Conservation (phyloP, 1,140 invertebrate species). For the Thaumatotibia leucotreta region DNA sequence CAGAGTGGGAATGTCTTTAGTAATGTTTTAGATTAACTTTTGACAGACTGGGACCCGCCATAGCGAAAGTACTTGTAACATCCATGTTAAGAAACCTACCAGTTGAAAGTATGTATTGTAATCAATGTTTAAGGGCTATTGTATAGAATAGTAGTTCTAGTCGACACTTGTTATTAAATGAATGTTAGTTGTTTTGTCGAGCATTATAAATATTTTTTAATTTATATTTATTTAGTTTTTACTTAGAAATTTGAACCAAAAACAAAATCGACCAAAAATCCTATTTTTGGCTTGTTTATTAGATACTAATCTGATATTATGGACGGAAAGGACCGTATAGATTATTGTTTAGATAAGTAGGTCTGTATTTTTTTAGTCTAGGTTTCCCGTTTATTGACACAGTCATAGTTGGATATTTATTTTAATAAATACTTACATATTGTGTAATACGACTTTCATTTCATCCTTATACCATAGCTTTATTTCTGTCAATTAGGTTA, state of each 20-base stretch:
- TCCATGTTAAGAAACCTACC: neutral
- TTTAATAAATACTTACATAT: conserved; percentile 6
- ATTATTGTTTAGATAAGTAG: neutral
- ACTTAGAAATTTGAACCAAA: neutral
- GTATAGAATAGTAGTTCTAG: neutral
- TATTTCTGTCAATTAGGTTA: no score
- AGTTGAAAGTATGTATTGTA: neutral
- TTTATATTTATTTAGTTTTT: neutral
- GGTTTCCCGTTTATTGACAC: neutral
- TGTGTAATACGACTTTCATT: neutral
- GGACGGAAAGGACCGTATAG: neutral
- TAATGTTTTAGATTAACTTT: neutral
- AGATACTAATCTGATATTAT: neutral
- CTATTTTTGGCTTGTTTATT: neutral
- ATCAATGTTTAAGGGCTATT: conserved; percentile 5
- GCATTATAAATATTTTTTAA: neutral
- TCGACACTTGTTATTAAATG: conserved; percentile 1
- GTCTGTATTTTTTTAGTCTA: neutral
- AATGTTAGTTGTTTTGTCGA: conserved; percentile 1
- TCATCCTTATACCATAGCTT: neutral
- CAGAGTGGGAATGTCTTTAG: no score
- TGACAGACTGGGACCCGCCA: neutral
- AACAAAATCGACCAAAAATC: neutral
- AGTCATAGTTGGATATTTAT: conserved; percentile 2
- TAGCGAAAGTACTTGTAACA: neutral